Evolutionary conservation across 1,140 invertebrate species (phyloP).

Genomic region (Apis laboriosa): DNA sequence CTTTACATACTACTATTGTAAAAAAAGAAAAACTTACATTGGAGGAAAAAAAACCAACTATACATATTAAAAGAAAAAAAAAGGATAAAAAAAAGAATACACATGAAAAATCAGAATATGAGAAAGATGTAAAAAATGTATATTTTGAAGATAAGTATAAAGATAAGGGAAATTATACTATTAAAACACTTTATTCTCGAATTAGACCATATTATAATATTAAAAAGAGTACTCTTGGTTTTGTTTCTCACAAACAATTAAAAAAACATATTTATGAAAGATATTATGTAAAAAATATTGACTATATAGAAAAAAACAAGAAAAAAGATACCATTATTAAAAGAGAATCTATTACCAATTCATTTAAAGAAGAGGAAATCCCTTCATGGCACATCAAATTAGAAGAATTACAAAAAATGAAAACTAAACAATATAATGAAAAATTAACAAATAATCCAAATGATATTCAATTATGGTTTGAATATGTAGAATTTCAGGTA

Average conservation of each 20-base stretch:
- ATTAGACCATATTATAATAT: conserved; percentile 78
- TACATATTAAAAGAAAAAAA: conserved; percentile 67
- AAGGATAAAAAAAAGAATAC: conserved; percentile 57
- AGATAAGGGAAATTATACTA: conserved; percentile 76
- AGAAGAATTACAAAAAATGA: conserved; percentile 79
- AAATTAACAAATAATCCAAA: conserved; percentile 78
- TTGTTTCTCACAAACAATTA: conserved; percentile 52
- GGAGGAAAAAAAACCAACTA: conserved; percentile 38
- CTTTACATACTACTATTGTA: conserved; percentile 6
- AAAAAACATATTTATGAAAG: conserved; percentile 67
- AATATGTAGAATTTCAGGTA: conserved; percentile 84
- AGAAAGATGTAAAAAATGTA: conserved; percentile 75
- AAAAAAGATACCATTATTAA: conserved; percentile 68
- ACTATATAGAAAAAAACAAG: conserved; percentile 59
- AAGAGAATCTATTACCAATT: conserved; percentile 55
- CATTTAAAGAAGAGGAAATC: conserved; percentile 48
- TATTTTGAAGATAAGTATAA: conserved; percentile 82
- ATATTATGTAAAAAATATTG: conserved; percentile 72
- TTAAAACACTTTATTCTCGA: conserved; percentile 79
- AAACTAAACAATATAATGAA: conserved; percentile 81
- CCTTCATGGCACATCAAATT: conserved; percentile 67
- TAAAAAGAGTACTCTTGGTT: conserved; percentile 66
- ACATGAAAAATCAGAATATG: conserved; percentile 52
- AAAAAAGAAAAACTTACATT: background rate
- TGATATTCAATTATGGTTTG: conserved; percentile 81